A percentile compares a stretch with the other conserved stretches of the same genome.
Evolutionary conservation across 2,888 invertebrate genomes (phyloP).

Genomic region (Actias luna): DNA sequence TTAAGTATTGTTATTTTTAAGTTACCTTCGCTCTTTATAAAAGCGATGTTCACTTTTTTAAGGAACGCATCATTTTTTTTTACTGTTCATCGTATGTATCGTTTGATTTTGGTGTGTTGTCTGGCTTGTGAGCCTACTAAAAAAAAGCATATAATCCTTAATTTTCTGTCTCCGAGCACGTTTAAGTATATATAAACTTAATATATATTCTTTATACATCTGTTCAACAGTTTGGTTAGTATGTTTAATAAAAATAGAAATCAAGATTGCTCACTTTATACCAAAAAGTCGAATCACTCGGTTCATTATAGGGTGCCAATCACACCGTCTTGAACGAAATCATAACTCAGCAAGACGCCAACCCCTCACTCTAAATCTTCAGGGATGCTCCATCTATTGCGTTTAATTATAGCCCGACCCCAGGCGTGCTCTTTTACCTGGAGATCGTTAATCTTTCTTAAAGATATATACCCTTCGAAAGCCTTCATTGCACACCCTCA

Average conservation of each 20-base stretch:
- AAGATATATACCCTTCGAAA: conserved; percentile 74
- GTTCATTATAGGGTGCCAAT: conserved; percentile 74
- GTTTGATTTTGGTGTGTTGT: too few relatives aligned
- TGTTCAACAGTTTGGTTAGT: too few relatives aligned
- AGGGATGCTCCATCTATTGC: conserved; percentile 77
- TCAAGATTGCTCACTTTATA: conserved; percentile 32
- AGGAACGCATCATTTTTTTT: too few relatives aligned
- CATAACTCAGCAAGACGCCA: conserved; percentile 78
- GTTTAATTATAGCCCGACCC: conserved; percentile 79
- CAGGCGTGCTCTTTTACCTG: conserved; percentile 70
- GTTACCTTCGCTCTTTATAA: too few relatives aligned
- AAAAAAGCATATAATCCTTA: too few relatives aligned
- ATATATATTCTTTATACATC: too few relatives aligned
- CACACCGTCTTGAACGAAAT: conserved; percentile 72
- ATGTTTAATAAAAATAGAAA: neutral
- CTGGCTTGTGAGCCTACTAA: too few relatives aligned
- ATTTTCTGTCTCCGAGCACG: too few relatives aligned
- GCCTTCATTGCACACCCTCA: conserved; percentile 55
- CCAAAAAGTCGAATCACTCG: conserved; percentile 58
- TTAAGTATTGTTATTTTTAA: too few relatives aligned
- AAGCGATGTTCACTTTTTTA: too few relatives aligned
- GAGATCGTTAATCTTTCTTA: conserved; percentile 81
- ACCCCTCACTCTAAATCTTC: conserved; percentile 74
- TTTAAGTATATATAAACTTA: too few relatives aligned
- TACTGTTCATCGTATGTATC: too few relatives aligned